Conservation (phyloP, 2,113 vertebrate genomes). For the Colius striatus region DNA sequence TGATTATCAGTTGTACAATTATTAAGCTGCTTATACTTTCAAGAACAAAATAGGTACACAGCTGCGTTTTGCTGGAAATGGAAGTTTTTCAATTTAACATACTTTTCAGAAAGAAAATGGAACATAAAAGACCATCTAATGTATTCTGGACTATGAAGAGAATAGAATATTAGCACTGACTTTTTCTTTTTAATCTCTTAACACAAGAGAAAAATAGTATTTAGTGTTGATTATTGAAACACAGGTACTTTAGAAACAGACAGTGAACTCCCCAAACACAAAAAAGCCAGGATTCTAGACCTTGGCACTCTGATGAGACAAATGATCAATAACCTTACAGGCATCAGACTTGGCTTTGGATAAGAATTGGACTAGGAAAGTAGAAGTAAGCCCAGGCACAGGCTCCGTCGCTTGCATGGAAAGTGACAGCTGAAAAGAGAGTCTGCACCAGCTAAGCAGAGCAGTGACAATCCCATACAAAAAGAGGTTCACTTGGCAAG, state of each 20-base stretch:
- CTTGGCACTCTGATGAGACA: background rate
- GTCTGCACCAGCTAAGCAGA: background rate
- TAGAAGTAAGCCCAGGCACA: background rate
- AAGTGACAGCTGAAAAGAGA: slow-evolving; percentile 60
- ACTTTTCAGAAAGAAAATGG: background rate
- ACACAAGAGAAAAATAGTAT: background rate
- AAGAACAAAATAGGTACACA: background rate
- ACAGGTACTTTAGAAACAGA: background rate
- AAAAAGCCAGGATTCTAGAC: background rate
- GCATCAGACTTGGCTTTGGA: background rate
- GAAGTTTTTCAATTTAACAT: background rate
- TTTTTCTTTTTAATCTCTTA: background rate
- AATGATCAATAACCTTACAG: background rate
- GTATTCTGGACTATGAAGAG: background rate
- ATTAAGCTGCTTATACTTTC: background rate
- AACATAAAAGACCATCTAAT: background rate
- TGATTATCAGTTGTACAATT: background rate
- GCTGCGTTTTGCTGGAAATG: background rate
- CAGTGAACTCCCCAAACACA: background rate
- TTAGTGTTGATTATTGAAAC: background rate
- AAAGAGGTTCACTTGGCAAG: background rate
- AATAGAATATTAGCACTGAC: background rate
- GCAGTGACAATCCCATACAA: background rate
- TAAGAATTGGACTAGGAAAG: background rate
- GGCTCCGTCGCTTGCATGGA: background rate